Evolutionary conservation across 2,113 vertebrate genomes (phyloP).

Genomic region (Ochotona princeps): DNA sequence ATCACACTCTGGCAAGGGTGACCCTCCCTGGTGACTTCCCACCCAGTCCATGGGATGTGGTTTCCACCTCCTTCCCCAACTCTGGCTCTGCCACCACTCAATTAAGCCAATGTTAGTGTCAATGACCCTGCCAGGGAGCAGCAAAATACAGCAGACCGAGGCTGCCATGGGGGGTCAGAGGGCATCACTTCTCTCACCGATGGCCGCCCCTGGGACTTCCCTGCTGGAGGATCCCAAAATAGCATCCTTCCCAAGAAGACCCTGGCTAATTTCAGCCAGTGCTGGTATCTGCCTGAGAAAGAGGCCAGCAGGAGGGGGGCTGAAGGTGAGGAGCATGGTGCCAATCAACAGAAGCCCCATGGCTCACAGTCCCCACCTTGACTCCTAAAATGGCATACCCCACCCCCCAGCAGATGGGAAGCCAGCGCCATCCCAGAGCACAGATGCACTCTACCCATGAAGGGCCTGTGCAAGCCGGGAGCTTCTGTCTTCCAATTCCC

Average conservation of each 20-base stretch:
- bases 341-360: conserved; percentile 4
- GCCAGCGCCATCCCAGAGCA: conserved; percentile 8
- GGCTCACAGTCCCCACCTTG: conserved; percentile 39
- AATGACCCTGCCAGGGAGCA: background rate
- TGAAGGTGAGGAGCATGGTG: background rate
- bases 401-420: conserved; percentile 67
- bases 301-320: background rate
- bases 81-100: background rate
- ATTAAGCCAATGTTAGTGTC: background rate
- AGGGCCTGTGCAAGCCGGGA: conserved; percentile 29
- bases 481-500: conserved; percentile 57
- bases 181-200: conserved; percentile 19
- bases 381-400: background rate
- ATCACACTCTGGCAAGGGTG: no score
- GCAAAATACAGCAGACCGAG: conserved; percentile 1
- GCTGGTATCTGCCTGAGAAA: background rate
- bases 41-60: background rate
- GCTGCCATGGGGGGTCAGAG: background rate
- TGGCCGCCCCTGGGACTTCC: background rate
- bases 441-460: background rate
- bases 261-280: conserved; percentile 36
- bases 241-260: conserved; percentile 36
- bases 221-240: background rate
- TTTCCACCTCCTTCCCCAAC: background rate
- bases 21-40: no score